Conservation (phyloP, 2,113 vertebrate genomes). For the Sphyrna mokarran region DNA sequence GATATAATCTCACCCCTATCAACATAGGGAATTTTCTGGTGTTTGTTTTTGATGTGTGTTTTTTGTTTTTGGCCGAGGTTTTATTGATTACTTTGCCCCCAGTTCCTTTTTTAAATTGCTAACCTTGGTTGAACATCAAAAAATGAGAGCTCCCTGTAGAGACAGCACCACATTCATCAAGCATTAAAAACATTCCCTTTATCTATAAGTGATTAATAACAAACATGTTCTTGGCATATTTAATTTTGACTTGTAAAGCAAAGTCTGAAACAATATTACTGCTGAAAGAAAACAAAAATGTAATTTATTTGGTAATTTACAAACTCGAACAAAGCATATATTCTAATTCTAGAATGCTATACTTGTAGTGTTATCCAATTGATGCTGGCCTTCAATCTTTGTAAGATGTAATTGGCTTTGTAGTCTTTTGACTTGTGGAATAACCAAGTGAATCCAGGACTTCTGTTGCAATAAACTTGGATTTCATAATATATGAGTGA, state of each 20-base stretch:
- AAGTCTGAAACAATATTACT: not conserved
- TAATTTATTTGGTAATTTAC: not conserved
- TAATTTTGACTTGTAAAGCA: not conserved
- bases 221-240: not conserved
- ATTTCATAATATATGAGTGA: not conserved
- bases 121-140: not conserved
- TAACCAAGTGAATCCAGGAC: not conserved
- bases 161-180: not conserved
- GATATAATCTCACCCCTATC: not conserved
- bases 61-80: not conserved
- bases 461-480: not conserved
- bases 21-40: not conserved
- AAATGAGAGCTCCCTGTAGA: not conserved
- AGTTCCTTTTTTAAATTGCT: not conserved
- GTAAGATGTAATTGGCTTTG: not conserved
- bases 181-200: not conserved
- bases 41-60: not conserved
- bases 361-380: not conserved
- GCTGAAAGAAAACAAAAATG: not conserved
- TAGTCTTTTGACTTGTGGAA: not conserved
- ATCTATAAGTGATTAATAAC: not conserved
- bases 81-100: not conserved
- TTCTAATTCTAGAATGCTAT: not conserved
- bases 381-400: not conserved
- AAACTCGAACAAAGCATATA: not conserved